A percentile compares a stretch with the other conserved stretches of the same genome.
Conservation (phyloP, 2,113 vertebrate species). For the Pteropus alecto region DNA sequence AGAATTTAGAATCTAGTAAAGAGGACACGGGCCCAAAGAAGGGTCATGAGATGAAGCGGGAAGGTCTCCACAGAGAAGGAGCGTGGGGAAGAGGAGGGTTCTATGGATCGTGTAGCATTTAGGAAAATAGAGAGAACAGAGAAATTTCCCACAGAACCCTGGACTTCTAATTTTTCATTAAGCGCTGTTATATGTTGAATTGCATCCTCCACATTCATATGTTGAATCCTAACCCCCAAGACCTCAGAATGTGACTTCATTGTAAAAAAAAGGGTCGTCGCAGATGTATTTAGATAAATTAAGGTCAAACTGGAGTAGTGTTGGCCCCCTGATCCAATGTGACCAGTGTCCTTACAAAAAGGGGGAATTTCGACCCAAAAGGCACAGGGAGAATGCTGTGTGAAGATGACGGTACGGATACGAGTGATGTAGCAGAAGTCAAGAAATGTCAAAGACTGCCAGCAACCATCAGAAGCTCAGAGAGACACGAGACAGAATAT, state of each 20-base stretch:
- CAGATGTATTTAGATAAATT: background rate
- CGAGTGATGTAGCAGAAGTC: background rate
- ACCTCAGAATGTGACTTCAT: background rate
- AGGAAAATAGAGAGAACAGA: background rate
- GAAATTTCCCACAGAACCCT: background rate
- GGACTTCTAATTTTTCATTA: background rate
- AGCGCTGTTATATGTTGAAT: background rate
- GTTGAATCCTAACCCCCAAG: background rate
- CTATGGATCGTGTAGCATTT: background rate
- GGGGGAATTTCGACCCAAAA: background rate
- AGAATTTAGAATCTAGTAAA: background rate
- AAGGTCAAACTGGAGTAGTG: background rate
- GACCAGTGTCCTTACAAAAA: background rate
- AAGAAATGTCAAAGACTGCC: background rate
- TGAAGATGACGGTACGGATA: no score
- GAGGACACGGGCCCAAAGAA: background rate
- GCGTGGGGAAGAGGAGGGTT: background rate
- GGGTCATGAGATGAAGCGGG: rapidly evolving
- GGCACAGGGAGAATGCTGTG: background rate
- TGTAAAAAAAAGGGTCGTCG: background rate
- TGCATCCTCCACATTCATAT: background rate
- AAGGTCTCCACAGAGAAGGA: background rate
- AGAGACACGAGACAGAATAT: background rate
- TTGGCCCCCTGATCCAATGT: background rate
- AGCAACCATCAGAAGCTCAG: background rate